Percentiles rank a stretch among this genome's conserved stretches.
Conservation (phyloP, 2,797 vertebrate species). For the Falco rusticolus region DNA sequence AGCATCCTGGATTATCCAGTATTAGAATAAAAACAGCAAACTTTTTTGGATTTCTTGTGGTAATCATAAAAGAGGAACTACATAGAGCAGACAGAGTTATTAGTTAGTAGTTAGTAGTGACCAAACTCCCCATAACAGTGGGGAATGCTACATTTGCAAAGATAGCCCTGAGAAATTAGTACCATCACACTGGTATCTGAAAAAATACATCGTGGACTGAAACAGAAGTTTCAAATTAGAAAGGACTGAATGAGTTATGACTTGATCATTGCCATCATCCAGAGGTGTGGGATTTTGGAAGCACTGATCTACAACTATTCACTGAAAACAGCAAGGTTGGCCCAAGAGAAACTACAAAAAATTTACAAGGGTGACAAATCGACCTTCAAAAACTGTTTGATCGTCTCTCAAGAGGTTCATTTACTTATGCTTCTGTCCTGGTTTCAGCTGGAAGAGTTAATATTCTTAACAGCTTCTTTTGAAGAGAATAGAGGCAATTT, state of each 20-base stretch:
- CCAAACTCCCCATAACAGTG: accelerated
- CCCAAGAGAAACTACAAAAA: background rate
- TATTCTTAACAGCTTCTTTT: background rate
- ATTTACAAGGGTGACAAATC: background rate
- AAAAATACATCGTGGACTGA: background rate
- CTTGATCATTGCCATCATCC: accelerated
- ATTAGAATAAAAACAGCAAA: background rate
- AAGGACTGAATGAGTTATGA: background rate
- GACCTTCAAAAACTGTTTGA: background rate
- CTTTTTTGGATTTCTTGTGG: background rate
- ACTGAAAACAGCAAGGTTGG: accelerated
- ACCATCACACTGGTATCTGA: background rate
- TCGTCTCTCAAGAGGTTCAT: background rate
- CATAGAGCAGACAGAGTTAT: background rate
- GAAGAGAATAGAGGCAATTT: background rate
- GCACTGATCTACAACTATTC: background rate
- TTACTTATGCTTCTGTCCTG: background rate
- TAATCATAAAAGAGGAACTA: background rate
- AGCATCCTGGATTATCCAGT: background rate
- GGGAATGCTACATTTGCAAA: background rate
- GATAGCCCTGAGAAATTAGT: background rate
- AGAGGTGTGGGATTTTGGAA: background rate
- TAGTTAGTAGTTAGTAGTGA: background rate
- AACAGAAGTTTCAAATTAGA: background rate
- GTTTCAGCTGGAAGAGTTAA: no score